Evolutionary conservation across 2,797 vertebrate species (phyloP).

Genomic region (Masticophis lateralis): DNA sequence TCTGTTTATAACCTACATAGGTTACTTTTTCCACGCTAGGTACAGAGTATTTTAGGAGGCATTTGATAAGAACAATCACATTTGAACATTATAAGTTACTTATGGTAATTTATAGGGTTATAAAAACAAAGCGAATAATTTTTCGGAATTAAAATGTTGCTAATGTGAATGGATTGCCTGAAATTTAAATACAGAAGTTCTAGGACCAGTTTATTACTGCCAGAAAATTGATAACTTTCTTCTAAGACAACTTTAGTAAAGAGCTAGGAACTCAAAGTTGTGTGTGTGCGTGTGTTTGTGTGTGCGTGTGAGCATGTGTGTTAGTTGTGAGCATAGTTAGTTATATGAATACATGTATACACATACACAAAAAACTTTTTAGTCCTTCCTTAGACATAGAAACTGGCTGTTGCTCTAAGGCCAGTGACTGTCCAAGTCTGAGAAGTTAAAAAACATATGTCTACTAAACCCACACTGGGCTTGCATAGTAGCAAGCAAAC

Average conservation of each 20-base stretch:
- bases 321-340: too few species aligned
- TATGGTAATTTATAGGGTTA: not conserved
- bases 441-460: not conserved
- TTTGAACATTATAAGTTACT: constrained; percentile 5
- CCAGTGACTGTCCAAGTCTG: not conserved
- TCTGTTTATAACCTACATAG: constrained; percentile 17
- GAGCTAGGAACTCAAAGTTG: not conserved
- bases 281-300: not conserved
- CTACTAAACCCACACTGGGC: not conserved
- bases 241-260: not conserved
- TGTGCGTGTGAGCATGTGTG: not conserved
- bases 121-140: constrained; percentile 5
- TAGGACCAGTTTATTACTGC: not conserved
- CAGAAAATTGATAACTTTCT: not conserved
- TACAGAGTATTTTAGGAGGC: not conserved
- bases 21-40: constrained; percentile 7
- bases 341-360: too few species aligned
- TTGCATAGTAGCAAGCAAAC: not conserved
- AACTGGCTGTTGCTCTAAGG: not conserved
- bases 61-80: not conserved
- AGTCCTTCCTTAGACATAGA: not conserved
- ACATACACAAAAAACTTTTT: not conserved
- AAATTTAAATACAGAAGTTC: not conserved
- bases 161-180: not conserved
- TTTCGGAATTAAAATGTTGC: not conserved